Evolutionary conservation across 2,888 invertebrate species (phyloP), one percentile per base, ranked within the genome.

Genomic region (Mellilla xanthometata): DNA sequence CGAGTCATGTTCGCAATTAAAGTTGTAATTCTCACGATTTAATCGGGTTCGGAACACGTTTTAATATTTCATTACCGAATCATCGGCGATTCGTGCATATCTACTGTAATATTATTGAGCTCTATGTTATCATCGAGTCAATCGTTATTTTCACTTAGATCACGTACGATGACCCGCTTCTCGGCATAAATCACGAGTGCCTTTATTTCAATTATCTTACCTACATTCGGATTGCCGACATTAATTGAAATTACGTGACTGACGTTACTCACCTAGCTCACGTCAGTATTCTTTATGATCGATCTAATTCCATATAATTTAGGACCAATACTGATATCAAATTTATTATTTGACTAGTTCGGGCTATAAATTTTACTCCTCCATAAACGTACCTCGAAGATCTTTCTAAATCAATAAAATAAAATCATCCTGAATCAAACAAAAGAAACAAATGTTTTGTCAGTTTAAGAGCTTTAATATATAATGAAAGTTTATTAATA

Each of bases 131-230:
- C 63, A 66, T 63, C 58, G 60, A 51, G 53, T 58, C 58, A 58
- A 60, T 60, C 62, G 60, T 68, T 62, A 63, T 65, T 61, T 60
- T 60, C 58, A 58, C 56, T 63, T 57, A 56, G 60, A 58, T 69
- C 67, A 64, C 65, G 53, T 50, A 48, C 40, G 36, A 26, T 45
- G 42, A 30, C 33, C 51, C 51, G 60, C 66, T 67, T 62, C 65
- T 66, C 57, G 53, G 53, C 54, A 55, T 60, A 51, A 60, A 60
- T 60, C 49, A 53, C 58, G 51, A 52, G 26, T 46, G 34, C 51
- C 35, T 48, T 51, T 40, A 49, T 46, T 49, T 55, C 52, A 53
- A 53, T 55, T 52, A 49, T 36, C 43, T 44, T 44, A 43, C 44
- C 38, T 41, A 26, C 36, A 49, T 47, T 43, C 19, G 19, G 49